Evolutionary conservation across 2,888 invertebrate genomes (phyloP).

Genomic region (Lasioglossum oenotherae): DNA sequence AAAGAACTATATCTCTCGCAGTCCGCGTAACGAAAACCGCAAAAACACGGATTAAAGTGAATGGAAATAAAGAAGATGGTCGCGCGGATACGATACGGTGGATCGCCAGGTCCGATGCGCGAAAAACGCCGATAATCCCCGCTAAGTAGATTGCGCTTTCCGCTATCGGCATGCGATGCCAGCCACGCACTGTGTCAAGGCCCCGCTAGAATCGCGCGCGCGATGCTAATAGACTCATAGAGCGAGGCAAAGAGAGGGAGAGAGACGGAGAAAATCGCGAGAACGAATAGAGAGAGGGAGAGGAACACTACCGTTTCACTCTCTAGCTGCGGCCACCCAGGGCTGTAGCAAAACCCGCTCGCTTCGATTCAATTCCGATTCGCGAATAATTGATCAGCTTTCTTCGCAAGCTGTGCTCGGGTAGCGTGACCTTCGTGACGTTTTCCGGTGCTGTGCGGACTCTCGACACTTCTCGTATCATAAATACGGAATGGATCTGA

Average conservation of each 20-base stretch:
- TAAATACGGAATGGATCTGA: background rate
- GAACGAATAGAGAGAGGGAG: slow-evolving; percentile 39
- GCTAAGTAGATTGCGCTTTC: slow-evolving; percentile 84
- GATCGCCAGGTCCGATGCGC: slow-evolving; percentile 57
- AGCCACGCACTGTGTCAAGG: slow-evolving; percentile 84
- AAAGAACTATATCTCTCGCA: background rate
- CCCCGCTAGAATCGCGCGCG: slow-evolving; percentile 74
- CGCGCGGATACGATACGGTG: background rate
- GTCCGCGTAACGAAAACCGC: background rate
- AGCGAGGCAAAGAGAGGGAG: slow-evolving; percentile 33
- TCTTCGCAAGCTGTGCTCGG: background rate
- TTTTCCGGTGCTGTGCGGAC: background rate
- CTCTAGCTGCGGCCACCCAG: slow-evolving; percentile 49
- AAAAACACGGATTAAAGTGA: background rate
- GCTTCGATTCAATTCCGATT: background rate
- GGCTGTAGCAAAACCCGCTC: slow-evolving; percentile 31
- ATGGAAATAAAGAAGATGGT: background rate
- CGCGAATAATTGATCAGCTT: background rate
- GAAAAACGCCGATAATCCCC: slow-evolving; percentile 79
- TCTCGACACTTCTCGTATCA: background rate
- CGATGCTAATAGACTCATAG: slow-evolving; percentile 80
- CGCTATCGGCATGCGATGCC: slow-evolving; percentile 82
- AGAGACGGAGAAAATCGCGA: background rate
- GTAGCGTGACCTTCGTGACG: background rate
- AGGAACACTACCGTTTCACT: slow-evolving; percentile 38